Conservation (phyloP, 2,888 invertebrate species). For the Orchesella flavescens region DNA sequence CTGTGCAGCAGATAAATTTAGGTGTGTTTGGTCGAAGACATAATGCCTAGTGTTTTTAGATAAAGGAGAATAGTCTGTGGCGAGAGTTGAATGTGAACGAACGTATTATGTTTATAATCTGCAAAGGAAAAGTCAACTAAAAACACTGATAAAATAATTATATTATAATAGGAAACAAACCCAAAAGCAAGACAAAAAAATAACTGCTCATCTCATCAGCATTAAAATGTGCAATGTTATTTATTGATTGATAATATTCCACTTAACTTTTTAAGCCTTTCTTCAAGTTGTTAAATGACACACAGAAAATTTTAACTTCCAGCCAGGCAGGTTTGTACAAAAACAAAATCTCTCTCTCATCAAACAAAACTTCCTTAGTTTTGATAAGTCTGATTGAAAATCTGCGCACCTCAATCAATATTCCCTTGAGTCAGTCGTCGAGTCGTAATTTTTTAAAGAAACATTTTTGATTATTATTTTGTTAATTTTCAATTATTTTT, state of each 20-base stretch:
- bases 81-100: slow-evolving; percentile 60
- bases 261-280: no score
- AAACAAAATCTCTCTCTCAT: slow-evolving; percentile 13
- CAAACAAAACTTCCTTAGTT: neutral
- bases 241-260: slow-evolving; percentile 30
- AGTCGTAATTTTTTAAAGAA: no score
- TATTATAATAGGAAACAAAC: neutral
- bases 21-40: neutral
- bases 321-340: slow-evolving; percentile 52
- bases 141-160: neutral
- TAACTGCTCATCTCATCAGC: neutral
- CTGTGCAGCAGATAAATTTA: neutral
- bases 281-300: slow-evolving; percentile 32
- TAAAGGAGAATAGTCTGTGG: slow-evolving; percentile 52
- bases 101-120: slow-evolving; percentile 20
- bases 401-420: no score
- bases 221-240: slow-evolving; percentile 59
- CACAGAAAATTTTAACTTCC: slow-evolving; percentile 7
- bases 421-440: no score
- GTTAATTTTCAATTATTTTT: no score
- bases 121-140: slow-evolving; percentile 11
- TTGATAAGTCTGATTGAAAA: no score
- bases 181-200: neutral
- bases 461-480: no score
- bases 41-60: slow-evolving; percentile 22